Base-by-base conservation (phyloP, 2,797 vertebrate genomes). In the Eupleurogrammus muticus region DNA sequence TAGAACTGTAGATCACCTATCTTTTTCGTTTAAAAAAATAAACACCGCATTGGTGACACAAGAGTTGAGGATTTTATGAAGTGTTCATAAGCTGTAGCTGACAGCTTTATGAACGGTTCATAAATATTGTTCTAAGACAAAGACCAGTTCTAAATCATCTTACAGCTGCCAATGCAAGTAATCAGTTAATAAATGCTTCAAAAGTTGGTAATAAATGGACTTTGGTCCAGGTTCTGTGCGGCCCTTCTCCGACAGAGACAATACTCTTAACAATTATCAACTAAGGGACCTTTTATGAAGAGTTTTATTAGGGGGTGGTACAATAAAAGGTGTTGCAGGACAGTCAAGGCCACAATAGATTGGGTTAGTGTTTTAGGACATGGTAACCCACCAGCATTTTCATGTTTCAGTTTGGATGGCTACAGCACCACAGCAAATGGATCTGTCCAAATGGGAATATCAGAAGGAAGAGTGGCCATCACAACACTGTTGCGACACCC, bases 401-500 rank as follows among this genome's bases (percentile, higher is more conserved):
- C 28, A 28, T 6, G 28, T 28, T 44, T 49, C 47, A 64, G 51
- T 73, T 52, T 69, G 19, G 19, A 50, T n/a, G 5, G 12, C 58
- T 17, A 54, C 28, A 28, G 28, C 28, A 28, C 69, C 20, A 32
- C 21, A 44, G 24, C 28, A 16, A 52, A 56, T 73, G 10, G 20
- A 71, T 56, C 58, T 24, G 34, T 28, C 72, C 62, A 63, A 44
- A 0, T 1, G 63, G 74, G 9, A 56, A 21, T 52, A 68, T 63
- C 38, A 71, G 56, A 63, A n/a, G 35, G 35, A 35, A 20, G 66
- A 28, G 28, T 28, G 6, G 38, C 47, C 54, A 52, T 63, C 47
- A 48, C 23, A 63, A 63, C 14, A 20, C n/a, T 70, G 21, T 47
- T 49, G 44, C 54, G 47, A 68, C 49, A 19, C 46, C 40, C 54